phyloP scores from a whole-genome alignment of 2,888 invertebrate genomes.

The Phengaris arion region DNA sequence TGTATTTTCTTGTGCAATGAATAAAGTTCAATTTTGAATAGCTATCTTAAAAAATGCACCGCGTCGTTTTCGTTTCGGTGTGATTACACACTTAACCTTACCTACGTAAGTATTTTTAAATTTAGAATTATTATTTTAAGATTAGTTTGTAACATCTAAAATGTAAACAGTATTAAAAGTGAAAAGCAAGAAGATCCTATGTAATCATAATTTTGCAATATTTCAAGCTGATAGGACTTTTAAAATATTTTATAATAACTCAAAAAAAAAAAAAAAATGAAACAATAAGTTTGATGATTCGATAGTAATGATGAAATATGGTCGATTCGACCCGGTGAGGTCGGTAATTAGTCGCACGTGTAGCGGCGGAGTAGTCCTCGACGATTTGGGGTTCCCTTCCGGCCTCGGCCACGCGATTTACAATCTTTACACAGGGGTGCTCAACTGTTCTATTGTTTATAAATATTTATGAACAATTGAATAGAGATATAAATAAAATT shows the following conservation, averaged over 20 bases:
- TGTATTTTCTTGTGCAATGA: too few species aligned
- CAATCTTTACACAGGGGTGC: constrained; percentile 42
- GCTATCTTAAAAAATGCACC: too few species aligned
- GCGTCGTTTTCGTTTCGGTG: too few species aligned
- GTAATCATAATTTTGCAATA: background rate
- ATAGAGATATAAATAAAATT: background rate
- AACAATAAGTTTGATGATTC: constrained; percentile 3
- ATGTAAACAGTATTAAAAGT: too few species aligned
- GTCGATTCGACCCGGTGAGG: constrained; percentile 35
- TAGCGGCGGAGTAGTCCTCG: constrained; percentile 41
- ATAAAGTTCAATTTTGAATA: too few species aligned
- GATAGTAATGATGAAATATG: constrained; percentile 37
- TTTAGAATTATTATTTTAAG: too few species aligned
- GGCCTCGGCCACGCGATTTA: constrained; percentile 57
- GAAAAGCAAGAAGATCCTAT: too few species aligned
- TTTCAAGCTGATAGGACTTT: background rate
- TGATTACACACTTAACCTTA: background rate
- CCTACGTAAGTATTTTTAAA: too few species aligned
- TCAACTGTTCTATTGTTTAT: constrained; percentile 41
- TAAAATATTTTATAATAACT: background rate
- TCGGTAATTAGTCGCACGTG: constrained; percentile 62
- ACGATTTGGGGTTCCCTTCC: constrained; percentile 62
- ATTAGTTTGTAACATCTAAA: too few species aligned
- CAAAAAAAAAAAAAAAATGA: background rate
- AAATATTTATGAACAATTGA: background rate